A percentile compares a stretch with the other conserved stretches of the same genome.
phyloP scores from a whole-genome alignment of 2,797 vertebrate genomes.

The Tokudaia muenninki region DNA sequence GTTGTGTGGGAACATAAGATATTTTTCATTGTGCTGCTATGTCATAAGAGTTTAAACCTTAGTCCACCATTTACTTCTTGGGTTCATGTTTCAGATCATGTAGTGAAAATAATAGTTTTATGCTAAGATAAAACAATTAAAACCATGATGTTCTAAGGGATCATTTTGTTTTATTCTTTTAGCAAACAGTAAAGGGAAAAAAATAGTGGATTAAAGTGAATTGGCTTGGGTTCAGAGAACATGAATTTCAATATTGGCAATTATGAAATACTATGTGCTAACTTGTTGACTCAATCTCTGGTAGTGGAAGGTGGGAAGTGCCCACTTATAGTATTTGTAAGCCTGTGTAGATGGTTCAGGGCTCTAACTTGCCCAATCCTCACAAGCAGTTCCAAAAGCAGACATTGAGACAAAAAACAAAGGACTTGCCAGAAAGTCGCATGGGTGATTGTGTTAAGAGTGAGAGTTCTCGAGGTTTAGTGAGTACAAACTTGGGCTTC shows the following conservation, averaged over 20 bases:
- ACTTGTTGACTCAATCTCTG: not conserved
- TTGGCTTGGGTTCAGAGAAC: slow-evolving; percentile 4
- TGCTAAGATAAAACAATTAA: not conserved
- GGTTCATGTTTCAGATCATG: slow-evolving; percentile 24
- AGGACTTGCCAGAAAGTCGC: not conserved
- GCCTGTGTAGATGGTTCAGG: not conserved
- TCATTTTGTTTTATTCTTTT: not conserved
- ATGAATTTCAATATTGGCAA: not conserved
- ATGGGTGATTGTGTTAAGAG: not conserved
- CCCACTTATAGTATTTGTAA: not conserved
- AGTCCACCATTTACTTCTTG: not conserved
- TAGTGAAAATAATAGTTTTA: not conserved
- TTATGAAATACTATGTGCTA: not conserved
- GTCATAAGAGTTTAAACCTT: not conserved
- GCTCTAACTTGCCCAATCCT: not conserved
- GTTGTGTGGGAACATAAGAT: not conserved
- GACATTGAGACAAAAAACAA: not conserved
- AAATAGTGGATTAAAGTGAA: not conserved
- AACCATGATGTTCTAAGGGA: not conserved
- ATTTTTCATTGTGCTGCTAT: not conserved
- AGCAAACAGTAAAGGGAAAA: not conserved
- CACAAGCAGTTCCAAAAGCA: not conserved
- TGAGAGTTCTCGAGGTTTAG: not conserved
- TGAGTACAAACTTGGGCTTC: not conserved
- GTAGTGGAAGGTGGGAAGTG: not conserved